phyloP scores from a whole-genome alignment of 2,888 invertebrate genomes.

The Hirtodrosophila duncani region DNA sequence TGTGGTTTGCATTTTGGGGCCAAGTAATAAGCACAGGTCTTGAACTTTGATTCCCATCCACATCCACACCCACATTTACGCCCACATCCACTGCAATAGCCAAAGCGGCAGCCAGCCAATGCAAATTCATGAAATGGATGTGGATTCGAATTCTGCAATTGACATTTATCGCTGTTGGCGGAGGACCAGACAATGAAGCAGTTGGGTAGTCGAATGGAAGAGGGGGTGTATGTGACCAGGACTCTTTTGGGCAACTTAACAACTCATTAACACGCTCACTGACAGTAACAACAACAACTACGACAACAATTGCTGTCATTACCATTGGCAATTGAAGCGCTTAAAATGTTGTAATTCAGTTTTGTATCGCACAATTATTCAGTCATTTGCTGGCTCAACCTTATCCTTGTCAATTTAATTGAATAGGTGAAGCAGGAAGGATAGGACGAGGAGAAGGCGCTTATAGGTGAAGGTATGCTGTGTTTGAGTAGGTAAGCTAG shows the following conservation, averaged over 20 bases:
- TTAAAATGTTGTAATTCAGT: slow-evolving; percentile 49
- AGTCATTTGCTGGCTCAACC: slow-evolving; percentile 26
- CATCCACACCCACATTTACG: slow-evolving; percentile 1
- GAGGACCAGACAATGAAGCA: slow-evolving; percentile 26
- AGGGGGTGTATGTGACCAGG: no score
- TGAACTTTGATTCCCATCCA: slow-evolving; percentile 26
- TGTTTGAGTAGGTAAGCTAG: no score
- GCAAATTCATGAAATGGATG: slow-evolving; percentile 15
- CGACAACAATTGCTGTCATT: slow-evolving; percentile 45
- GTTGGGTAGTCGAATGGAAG: slow-evolving; percentile 2
- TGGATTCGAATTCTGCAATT: slow-evolving; percentile 53
- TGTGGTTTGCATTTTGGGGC: slow-evolving; percentile 29
- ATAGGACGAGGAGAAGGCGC: no score
- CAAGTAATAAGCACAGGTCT: slow-evolving; percentile 36
- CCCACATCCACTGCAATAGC: no score
- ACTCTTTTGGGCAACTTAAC: slow-evolving; percentile 55
- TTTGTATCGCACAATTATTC: slow-evolving; percentile 34
- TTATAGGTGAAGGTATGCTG: no score
- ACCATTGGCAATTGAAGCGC: slow-evolving; percentile 31
- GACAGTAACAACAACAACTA: no score
- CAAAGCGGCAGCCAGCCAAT: no score
- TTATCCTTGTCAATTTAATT: slow-evolving; percentile 52
- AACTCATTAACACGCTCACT: slow-evolving; percentile 66
- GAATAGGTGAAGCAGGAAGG: slow-evolving; percentile 24
- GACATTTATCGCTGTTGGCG: slow-evolving; percentile 64